Evolutionary conservation across 2,113 vertebrate species (phyloP).

Genomic region (Merops nubicus): DNA sequence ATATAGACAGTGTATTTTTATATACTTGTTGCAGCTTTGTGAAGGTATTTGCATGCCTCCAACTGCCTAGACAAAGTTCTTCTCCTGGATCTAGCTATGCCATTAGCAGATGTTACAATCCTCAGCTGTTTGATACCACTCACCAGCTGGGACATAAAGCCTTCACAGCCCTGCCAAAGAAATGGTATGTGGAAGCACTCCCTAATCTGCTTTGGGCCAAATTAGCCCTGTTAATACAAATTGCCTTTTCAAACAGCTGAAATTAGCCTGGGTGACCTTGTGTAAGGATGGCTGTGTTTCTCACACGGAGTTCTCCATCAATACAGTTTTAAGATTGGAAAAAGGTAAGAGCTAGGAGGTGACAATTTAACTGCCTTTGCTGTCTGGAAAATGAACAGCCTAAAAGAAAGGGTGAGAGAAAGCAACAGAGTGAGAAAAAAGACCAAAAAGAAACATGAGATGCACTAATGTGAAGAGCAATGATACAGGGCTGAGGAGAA

Average conservation of each 20-base stretch:
- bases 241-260: background rate
- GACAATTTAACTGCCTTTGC: slow-evolving; percentile 1
- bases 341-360: background rate
- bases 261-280: background rate
- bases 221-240: background rate
- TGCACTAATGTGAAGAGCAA: background rate
- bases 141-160: background rate
- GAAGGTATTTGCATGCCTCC: background rate
- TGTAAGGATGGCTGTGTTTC: background rate
- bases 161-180: background rate
- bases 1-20: background rate
- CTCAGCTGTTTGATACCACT: background rate
- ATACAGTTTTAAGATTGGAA: background rate
- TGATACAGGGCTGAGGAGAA: background rate
- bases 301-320: background rate
- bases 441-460: background rate
- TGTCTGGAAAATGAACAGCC: slow-evolving; percentile 8
- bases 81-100: background rate
- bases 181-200: background rate
- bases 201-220: background rate
- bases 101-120: background rate
- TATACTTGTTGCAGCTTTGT: background rate
- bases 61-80: background rate
- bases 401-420: background rate
- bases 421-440: background rate